Conservation (phyloP, 2,797 vertebrate species). For the Rhinoraja longicauda region DNA sequence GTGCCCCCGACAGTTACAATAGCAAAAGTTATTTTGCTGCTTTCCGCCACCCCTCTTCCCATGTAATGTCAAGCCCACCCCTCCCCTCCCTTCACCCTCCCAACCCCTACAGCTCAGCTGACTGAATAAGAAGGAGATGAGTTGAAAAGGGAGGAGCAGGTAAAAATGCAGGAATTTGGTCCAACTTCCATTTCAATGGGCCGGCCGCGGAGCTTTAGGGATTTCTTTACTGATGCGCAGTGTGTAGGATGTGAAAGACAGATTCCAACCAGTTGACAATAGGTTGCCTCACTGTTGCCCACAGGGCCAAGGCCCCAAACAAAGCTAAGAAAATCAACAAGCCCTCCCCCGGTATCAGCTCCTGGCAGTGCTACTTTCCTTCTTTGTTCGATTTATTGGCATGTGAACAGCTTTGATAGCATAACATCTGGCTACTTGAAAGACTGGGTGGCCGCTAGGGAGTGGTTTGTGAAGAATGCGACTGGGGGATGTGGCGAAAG, state of each 20-base stretch:
- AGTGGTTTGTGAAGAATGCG: neutral
- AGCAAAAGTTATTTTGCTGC: slow-evolving; percentile 6
- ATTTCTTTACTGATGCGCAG: neutral
- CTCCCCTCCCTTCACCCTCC: too few relatives aligned
- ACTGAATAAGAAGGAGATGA: neutral
- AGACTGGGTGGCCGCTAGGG: slow-evolving; percentile 28
- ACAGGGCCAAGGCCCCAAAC: slow-evolving; percentile 10
- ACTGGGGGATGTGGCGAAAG: neutral
- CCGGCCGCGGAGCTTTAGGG: neutral
- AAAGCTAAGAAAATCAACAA: slow-evolving; percentile 21
- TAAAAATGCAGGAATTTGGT: slow-evolving; percentile 34
- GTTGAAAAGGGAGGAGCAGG: slow-evolving; percentile 25
- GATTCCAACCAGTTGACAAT: slow-evolving; percentile 27
- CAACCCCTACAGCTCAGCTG: neutral
- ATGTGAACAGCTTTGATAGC: slow-evolving; percentile 31
- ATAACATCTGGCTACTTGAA: slow-evolving; percentile 28
- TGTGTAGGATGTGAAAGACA: slow-evolving; percentile 27
- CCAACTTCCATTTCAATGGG: slow-evolving; percentile 32
- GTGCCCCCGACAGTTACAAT: neutral
- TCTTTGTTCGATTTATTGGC: slow-evolving; percentile 29
- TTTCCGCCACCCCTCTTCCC: neutral
- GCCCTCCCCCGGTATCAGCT: slow-evolving; percentile 26
- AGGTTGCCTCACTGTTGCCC: slow-evolving; percentile 3
- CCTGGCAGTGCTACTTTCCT: slow-evolving; percentile 13
- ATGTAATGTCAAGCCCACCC: too few relatives aligned